These are phyloP conservation scores for Delichon dasypus DNA, from an alignment of 2,797 vertebrate genomes.

Conservation along the genomic window DNA sequence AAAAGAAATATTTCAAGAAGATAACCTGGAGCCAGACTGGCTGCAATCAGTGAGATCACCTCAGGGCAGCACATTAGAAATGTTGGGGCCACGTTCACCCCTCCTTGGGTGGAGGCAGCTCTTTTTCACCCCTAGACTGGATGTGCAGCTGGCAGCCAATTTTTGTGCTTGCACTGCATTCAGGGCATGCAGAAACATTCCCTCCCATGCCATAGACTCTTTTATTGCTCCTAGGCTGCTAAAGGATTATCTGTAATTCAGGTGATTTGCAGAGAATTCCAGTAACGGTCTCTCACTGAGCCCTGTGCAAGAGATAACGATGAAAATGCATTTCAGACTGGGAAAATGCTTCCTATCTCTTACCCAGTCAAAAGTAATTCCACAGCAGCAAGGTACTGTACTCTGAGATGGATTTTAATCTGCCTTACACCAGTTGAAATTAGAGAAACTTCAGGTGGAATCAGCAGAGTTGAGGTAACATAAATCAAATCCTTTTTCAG, in stretches of 20 bases:
- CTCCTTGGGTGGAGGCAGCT: background rate
- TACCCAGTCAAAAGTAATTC: slow-evolving; percentile 23
- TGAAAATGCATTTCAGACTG: slow-evolving; percentile 22
- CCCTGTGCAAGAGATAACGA: background rate
- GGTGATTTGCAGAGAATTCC: slow-evolving; percentile 31
- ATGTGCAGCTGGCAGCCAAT: background rate
- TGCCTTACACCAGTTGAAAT: slow-evolving; percentile 5
- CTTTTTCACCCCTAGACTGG: background rate
- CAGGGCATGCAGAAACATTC: background rate
- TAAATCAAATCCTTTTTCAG: slow-evolving; percentile 22
- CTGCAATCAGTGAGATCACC: background rate
- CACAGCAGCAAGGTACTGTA: background rate
- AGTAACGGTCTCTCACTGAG: background rate
- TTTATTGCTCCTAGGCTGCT: background rate
- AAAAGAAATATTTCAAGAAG: background rate
- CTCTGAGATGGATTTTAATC: slow-evolving; percentile 43
- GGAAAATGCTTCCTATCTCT: slow-evolving; percentile 28
- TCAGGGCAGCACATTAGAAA: background rate
- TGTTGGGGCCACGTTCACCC: background rate
- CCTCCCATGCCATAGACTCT: background rate
- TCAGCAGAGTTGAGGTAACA: background rate
- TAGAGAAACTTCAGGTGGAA: slow-evolving; percentile 21
- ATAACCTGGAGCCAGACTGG: background rate
- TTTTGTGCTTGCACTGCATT: background rate
- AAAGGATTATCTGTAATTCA: slow-evolving; percentile 27